A percentile compares a stretch with the other conserved stretches of the same genome.
Conservation (phyloP, 1,140 invertebrate genomes). For the Trypoxylus dichotomus region DNA sequence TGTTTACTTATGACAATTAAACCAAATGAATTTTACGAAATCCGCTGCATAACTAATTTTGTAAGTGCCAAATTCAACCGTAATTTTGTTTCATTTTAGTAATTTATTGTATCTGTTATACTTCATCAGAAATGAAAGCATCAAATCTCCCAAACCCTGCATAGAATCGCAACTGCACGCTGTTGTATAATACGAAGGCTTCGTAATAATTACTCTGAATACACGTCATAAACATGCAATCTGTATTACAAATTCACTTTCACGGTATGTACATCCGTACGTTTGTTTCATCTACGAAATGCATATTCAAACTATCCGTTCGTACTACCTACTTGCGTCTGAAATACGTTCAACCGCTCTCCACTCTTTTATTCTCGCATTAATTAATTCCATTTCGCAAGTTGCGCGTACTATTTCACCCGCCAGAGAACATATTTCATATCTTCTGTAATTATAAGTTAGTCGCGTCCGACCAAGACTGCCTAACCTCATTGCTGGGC, state of each 20-base stretch:
- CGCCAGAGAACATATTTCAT: neutral
- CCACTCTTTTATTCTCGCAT: neutral
- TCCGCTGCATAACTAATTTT: too few relatives aligned
- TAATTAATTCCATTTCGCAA: slow-evolving; percentile 14
- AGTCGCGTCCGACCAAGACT: neutral
- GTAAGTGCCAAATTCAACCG: too few relatives aligned
- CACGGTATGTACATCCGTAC: neutral
- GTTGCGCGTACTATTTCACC: slow-evolving; percentile 9
- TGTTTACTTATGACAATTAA: too few relatives aligned
- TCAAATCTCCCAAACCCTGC: too few relatives aligned
- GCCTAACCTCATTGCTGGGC: neutral
- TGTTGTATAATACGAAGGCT: neutral
- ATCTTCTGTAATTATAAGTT: slow-evolving; percentile 12
- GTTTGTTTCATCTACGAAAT: neutral
- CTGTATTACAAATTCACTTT: neutral
- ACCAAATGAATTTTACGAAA: too few relatives aligned
- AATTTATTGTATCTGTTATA: too few relatives aligned
- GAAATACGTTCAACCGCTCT: neutral
- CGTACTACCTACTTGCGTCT: neutral
- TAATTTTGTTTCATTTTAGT: too few relatives aligned
- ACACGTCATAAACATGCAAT: neutral
- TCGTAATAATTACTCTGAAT: too few relatives aligned
- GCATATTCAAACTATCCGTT: neutral
- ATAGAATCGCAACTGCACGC: too few relatives aligned
- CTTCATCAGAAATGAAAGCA: too few relatives aligned